Conservation (phyloP, 2,797 vertebrate species). For the Coilia nasus region DNA sequence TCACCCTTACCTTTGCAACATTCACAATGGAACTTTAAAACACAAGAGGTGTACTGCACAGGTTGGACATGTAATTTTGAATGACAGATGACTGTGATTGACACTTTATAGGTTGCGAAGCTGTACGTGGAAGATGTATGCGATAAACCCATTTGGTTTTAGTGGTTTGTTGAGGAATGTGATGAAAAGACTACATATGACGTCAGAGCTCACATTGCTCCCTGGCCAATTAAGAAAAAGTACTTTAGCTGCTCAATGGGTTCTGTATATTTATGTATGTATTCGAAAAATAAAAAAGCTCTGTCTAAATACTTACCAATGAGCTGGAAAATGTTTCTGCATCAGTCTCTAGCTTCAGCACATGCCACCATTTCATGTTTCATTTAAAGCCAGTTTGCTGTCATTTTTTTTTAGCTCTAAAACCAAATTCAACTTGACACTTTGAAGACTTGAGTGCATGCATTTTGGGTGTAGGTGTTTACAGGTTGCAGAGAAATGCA, state of each 20-base stretch:
- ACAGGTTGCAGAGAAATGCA: not conserved
- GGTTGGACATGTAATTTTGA: not conserved
- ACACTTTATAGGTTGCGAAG: not conserved
- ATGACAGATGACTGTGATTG: not conserved
- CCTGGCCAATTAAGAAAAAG: not conserved
- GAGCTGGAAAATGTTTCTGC: slow-evolving; percentile 1
- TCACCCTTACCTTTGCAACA: not conserved
- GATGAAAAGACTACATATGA: not conserved
- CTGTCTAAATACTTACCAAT: not conserved
- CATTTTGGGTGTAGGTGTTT: not conserved
- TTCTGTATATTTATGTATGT: not conserved
- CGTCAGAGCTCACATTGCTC: not conserved
- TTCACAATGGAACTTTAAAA: not conserved
- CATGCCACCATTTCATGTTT: not conserved
- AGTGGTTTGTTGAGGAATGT: not conserved
- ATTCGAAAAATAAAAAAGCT: not conserved
- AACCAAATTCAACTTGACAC: no score
- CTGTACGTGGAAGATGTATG: not conserved
- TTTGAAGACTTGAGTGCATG: not conserved
- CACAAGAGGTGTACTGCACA: not conserved
- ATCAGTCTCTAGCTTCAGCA: not conserved
- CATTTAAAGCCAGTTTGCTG: not conserved
- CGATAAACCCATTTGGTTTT: not conserved
- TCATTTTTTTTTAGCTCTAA: no score
- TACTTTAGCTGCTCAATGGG: not conserved